Conservation (phyloP, 2,113 vertebrate genomes). For the Tyto alba region DNA sequence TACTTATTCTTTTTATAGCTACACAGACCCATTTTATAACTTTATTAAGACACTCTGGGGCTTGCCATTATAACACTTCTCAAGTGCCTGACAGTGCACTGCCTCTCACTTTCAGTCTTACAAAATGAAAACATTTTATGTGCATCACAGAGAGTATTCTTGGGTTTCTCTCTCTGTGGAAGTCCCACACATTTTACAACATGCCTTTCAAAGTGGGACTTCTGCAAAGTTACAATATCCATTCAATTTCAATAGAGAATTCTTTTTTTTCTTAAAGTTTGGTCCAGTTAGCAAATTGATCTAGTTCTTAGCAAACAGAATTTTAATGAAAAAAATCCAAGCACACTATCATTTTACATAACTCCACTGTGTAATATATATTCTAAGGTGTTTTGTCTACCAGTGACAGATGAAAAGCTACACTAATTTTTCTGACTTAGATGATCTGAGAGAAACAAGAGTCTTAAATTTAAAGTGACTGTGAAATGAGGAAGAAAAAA, state of each 20-base stretch:
- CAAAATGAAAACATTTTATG: background rate
- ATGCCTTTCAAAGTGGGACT: background rate
- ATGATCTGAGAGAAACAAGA: background rate
- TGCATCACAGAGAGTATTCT: background rate
- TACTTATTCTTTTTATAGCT: conserved; percentile 36
- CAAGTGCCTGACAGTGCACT: background rate
- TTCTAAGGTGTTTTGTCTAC: background rate
- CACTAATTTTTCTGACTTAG: background rate
- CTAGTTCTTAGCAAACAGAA: background rate
- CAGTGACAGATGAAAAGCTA: background rate
- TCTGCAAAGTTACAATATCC: background rate
- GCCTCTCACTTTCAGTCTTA: background rate
- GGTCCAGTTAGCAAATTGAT: background rate
- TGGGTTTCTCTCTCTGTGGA: background rate
- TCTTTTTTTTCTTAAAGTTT: background rate
- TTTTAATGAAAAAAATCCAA: background rate
- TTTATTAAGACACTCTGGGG: background rate
- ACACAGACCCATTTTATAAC: background rate
- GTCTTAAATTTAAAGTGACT: background rate
- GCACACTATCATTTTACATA: fast-evolving
- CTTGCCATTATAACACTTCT: background rate
- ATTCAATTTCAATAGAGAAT: background rate
- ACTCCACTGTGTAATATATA: fast-evolving
- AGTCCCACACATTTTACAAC: background rate
- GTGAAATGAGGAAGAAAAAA: background rate